Evolutionary conservation across 2,888 invertebrate species (phyloP), one percentile per base, ranked within the genome.

Genomic region (Endomychus coccineus): DNA sequence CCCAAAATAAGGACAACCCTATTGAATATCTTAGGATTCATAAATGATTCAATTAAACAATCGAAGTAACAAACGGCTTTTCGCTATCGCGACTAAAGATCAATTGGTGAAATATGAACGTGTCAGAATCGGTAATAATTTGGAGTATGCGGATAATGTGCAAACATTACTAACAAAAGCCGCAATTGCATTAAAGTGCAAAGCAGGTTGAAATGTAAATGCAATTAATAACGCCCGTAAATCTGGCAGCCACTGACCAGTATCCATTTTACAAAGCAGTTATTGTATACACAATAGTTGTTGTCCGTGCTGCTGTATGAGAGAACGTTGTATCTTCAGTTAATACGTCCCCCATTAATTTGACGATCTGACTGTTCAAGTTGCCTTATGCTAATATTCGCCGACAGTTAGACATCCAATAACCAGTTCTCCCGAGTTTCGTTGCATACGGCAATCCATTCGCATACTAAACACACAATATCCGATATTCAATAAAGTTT

Each of bases 181-280:
- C 53, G 50, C 57, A 54, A 56, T 55, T 53, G 54, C 56, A 56
- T 56, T 51, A 48, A 42, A 50, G 44, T 43, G 44, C 42, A 31
- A 29, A 34, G 33, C 39, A 37, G 47, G 42, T 40, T 43, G 52
- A 51, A 51, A 50, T 50, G 55, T 52, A 45, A 50, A 51, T 52
- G 51, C 45, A 42, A 51, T 54, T 58, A 58, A 56, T 58, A 55
- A 54, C 53, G 51, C 38, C 42, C 52, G 50, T 57, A 57, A 57
- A 57, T 57, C 55, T 53, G 50, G 44, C 49, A 46, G 45, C 45
- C 45, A 47, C 51, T 52, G 54, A 51, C 52, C 55, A 48, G 13
- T 48, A 53, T 55, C 52, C 48, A 52, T 52, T 55, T 48, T 43
- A 46, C 33, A 37, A 30, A 35, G 35, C n/a, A n/a, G n/a, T n/a